These are phyloP conservation scores for Planococcus citri DNA, from an alignment of 1,140 invertebrate species.

Conservation along the genomic window DNA sequence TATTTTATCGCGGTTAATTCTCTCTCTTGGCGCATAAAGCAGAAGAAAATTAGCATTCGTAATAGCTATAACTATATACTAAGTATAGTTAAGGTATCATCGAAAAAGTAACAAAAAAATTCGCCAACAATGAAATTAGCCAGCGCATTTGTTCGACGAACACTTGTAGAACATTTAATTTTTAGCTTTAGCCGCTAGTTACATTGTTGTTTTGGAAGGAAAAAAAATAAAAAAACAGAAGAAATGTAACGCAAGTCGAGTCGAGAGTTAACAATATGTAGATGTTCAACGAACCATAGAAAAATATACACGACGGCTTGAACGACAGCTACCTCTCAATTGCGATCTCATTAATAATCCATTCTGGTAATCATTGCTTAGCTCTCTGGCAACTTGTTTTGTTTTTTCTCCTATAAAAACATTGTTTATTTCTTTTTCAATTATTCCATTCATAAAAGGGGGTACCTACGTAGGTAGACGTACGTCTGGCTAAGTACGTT, in stretches of 20 bases:
- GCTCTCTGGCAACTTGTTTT: neutral
- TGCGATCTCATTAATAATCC: neutral
- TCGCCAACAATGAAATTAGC: neutral
- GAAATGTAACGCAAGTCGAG: neutral
- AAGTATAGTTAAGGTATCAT: too few species aligned
- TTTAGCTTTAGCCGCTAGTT: neutral
- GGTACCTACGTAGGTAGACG: too few species aligned
- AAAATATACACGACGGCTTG: neutral
- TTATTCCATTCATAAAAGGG: neutral
- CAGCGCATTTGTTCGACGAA: neutral
- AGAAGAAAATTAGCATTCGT: neutral
- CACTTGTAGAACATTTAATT: neutral
- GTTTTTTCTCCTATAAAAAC: neutral
- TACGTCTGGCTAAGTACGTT: too few species aligned
- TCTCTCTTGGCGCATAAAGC: too few species aligned
- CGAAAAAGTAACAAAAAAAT: too few species aligned
- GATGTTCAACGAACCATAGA: slow-evolving; percentile 7
- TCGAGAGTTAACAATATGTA: neutral
- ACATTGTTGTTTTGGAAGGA: neutral
- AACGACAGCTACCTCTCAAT: neutral
- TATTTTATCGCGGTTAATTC: neutral
- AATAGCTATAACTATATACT: neutral
- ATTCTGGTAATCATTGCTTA: neutral
- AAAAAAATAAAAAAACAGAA: neutral
- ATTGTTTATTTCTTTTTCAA: neutral